phyloP scores from a whole-genome alignment of 1,140 invertebrate species.

The Bombus impatiens region DNA sequence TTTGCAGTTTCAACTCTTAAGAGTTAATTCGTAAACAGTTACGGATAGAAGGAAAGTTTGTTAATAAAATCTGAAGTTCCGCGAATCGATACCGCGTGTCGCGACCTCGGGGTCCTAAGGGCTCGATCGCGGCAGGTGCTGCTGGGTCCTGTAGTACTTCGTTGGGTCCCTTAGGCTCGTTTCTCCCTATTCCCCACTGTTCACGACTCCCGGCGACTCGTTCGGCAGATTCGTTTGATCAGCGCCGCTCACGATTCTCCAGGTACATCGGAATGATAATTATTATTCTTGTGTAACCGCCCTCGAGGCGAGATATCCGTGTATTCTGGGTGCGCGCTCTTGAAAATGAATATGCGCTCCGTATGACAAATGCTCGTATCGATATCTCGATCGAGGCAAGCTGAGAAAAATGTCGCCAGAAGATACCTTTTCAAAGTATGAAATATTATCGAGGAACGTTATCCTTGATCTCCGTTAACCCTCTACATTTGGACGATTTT shows the following conservation, averaged over 20 bases:
- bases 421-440: neutral
- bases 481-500: neutral
- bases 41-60: too few relatives aligned
- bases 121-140: conserved; percentile 55
- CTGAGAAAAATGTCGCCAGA: neutral
- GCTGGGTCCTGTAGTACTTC: conserved; percentile 29
- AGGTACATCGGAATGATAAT: conserved; percentile 66
- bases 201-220: conserved; percentile 49
- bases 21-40: too few relatives aligned
- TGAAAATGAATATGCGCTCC: conserved; percentile 60
- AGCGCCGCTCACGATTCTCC: conserved; percentile 64
- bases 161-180: conserved; percentile 19
- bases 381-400: neutral
- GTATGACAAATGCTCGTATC: conserved; percentile 5
- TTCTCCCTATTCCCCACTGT: conserved; percentile 44
- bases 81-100: conserved; percentile 34
- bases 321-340: conserved; percentile 45
- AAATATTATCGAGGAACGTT: neutral
- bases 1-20: too few relatives aligned
- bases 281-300: conserved; percentile 71
- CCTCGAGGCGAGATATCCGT: conserved; percentile 62
- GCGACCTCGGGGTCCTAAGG: conserved; percentile 55
- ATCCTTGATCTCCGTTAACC: neutral
- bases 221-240: conserved; percentile 71
- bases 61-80: too few relatives aligned